A percentile compares a stretch with the other conserved stretches of the same genome.
These are phyloP conservation scores for Gouania willdenowi DNA, from an alignment of 2,797 vertebrate genomes.

Conservation along the genomic window DNA sequence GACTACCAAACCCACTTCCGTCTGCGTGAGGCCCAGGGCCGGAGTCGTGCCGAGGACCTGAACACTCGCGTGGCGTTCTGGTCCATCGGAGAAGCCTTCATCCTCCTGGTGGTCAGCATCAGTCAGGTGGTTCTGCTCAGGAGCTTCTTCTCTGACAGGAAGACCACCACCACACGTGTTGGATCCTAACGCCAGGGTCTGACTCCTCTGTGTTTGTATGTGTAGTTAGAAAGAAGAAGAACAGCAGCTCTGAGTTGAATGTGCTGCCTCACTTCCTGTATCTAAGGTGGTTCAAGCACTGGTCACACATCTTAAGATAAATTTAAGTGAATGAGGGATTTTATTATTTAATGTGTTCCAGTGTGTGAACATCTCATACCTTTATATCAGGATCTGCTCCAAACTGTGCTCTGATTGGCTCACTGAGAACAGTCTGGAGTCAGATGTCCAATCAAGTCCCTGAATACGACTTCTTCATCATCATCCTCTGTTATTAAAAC, in stretches of 20 bases:
- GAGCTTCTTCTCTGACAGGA: slow-evolving; percentile 98
- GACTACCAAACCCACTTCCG: slow-evolving; percentile 99
- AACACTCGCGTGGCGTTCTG: slow-evolving; percentile 97
- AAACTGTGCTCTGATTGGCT: too few relatives aligned
- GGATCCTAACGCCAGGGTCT: slow-evolving; percentile 85
- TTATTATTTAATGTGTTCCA: slow-evolving; percentile 33
- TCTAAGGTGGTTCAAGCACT: slow-evolving; percentile 16
- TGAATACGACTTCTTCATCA: background rate
- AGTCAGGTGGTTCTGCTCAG: slow-evolving; percentile 96
- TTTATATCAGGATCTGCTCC: slow-evolving; percentile 1
- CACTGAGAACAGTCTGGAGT: too few relatives aligned
- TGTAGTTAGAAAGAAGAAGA: slow-evolving; percentile 37
- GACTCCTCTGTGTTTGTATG: slow-evolving; percentile 13
- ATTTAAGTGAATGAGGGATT: slow-evolving; percentile 30
- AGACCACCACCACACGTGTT: slow-evolving; percentile 93
- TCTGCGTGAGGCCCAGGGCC: slow-evolving; percentile 92
- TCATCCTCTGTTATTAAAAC: slow-evolving; percentile 25
- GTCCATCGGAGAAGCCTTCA: slow-evolving; percentile 95
- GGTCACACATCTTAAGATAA: slow-evolving; percentile 19
- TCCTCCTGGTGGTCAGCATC: slow-evolving; percentile 95
- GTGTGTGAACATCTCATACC: slow-evolving; percentile 20
- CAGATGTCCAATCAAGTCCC: too few relatives aligned
- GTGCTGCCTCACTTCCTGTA: slow-evolving; percentile 21
- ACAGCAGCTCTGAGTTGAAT: slow-evolving; percentile 35
- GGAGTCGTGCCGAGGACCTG: slow-evolving; percentile 95